phyloP scores from a whole-genome alignment of 2,113 vertebrate species.

The Zosterops japonicus region DNA sequence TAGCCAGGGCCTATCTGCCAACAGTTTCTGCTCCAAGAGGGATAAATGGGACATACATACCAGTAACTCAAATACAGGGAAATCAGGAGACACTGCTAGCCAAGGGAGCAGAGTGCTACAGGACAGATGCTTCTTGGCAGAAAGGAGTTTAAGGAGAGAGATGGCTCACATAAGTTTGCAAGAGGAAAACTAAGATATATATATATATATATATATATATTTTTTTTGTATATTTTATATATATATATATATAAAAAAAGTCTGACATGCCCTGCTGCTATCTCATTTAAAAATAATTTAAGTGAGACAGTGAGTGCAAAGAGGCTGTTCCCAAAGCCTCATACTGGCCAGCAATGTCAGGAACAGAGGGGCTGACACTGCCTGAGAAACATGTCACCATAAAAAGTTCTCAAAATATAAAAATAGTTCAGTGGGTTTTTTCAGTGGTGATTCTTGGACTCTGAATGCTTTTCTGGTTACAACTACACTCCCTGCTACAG shows the following conservation, averaged over 20 bases:
- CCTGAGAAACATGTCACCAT: neutral
- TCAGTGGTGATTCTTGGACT: conserved; percentile 9
- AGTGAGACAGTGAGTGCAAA: neutral
- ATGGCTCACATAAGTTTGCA: neutral
- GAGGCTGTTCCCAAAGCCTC: neutral
- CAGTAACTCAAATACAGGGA: neutral
- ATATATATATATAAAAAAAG: no score
- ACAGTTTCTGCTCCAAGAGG: neutral
- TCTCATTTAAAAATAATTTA: neutral
- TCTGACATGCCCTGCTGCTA: neutral
- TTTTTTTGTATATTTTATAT: no score
- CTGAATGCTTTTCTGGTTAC: conserved; percentile 18
- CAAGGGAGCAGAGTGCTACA: neutral
- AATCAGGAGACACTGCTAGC: neutral
- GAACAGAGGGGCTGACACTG: neutral
- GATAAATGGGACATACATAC: neutral
- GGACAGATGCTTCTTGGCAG: neutral
- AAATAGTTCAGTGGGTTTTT: conserved; percentile 3
- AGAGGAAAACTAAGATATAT: neutral
- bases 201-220: no score
- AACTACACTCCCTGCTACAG: neutral
- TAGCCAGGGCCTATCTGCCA: neutral
- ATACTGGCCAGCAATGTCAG: neutral
- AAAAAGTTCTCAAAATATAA: conserved; percentile 23
- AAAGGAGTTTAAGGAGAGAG: neutral